phyloP scores from a whole-genome alignment of 2,888 invertebrate genomes.

The Lycaena phlaeas region DNA sequence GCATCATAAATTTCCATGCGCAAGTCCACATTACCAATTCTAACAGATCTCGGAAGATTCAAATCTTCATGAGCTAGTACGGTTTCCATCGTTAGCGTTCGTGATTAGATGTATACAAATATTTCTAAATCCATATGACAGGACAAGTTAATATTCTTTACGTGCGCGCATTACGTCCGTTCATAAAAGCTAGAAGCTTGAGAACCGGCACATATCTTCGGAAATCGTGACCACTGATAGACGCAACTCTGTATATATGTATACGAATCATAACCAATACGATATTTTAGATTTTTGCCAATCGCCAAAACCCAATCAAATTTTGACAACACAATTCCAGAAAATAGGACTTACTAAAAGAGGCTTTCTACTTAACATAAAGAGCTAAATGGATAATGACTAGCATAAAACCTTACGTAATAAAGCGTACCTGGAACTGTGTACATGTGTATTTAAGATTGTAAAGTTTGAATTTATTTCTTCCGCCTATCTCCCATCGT shows the following conservation, averaged over 20 bases:
- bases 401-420: too few relatives aligned
- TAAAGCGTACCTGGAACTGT: too few relatives aligned
- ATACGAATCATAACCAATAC: slow-evolving; percentile 12
- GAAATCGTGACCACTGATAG: slow-evolving; percentile 29
- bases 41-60: slow-evolving; percentile 4
- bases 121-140: slow-evolving; percentile 19
- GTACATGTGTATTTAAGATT: too few relatives aligned
- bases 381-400: too few relatives aligned
- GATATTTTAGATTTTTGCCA: too few relatives aligned
- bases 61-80: slow-evolving; percentile 2
- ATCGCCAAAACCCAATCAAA: too few relatives aligned
- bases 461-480: too few relatives aligned
- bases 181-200: slow-evolving; percentile 25
- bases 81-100: slow-evolving; percentile 8
- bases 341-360: too few relatives aligned
- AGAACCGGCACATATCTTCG: slow-evolving; percentile 23
- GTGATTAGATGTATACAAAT: slow-evolving; percentile 12
- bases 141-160: slow-evolving; percentile 28
- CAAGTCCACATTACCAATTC: slow-evolving; percentile 3
- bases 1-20: not conserved
- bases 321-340: too few relatives aligned
- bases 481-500: too few relatives aligned
- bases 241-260: slow-evolving; percentile 19
- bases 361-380: too few relatives aligned
- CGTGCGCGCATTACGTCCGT: slow-evolving; percentile 28